Base-by-base conservation (phyloP, 2,888 invertebrate species). In the Diaphora mendica region DNA sequence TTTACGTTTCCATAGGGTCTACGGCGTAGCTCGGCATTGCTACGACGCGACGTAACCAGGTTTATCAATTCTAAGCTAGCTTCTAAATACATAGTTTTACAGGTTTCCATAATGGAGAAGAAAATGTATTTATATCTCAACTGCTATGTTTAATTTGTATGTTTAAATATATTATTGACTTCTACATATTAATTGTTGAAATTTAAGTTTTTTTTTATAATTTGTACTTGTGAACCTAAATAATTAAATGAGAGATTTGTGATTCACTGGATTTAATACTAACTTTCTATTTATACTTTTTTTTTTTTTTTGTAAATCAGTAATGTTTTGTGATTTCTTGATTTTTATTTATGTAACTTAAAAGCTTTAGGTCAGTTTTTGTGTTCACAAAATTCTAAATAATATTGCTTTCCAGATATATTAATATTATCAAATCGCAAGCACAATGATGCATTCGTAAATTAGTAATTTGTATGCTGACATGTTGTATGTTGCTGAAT, bases 21-120 rank as follows among this genome's bases (percentile, higher is more conserved):
- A 84, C 82, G 82, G 68, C 80, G 82, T 79, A 82, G 82, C 72
- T 11, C 35, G 69, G 44, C 48, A 70, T 75, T 74, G 77, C 77
- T 65, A 62, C 48, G 73, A 48, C 75, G 82, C 48, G 73, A 48
- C 75, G 82, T 77, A 82, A 73, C 39, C 68, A 77, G 74, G 73
- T 76, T 78, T 82, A 76, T 77, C 64, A 78, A 77, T 75, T 77
- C 59, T 73, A 79, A 77, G 71, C 75, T 74, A 68, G 64, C 75
- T 72, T 79, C 42, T 66, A 79, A 72, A 72, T n/a, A n/a, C n/a
- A n/a, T 69, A 71, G 62, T 26, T 55, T 65, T 35, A 26, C 39
- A 26, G 59, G 71, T 75, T 77, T 72, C 55, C 68, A 35, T 55
- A 72, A 71, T 62, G 11, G 9, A 48, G n/a, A 73, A 69, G 70